A percentile compares a stretch with the other conserved stretches of the same genome.
Evolutionary conservation across 1,140 invertebrate genomes (phyloP).

Genomic region (Aporrectodea caliginosa): DNA sequence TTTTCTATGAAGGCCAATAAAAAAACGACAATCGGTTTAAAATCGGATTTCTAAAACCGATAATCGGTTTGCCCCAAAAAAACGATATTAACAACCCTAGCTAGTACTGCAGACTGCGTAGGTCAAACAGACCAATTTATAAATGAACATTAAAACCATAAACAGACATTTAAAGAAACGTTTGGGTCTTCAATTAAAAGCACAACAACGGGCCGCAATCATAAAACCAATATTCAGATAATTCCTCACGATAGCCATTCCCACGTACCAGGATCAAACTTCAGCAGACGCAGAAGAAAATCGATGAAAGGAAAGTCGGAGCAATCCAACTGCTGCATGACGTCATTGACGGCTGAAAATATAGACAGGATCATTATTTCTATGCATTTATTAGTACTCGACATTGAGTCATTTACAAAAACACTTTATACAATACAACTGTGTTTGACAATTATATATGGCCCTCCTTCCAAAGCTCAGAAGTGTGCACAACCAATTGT

Average conservation of each 20-base stretch:
- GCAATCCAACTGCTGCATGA: background rate
- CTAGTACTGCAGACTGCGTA: too few relatives aligned
- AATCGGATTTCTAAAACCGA: too few relatives aligned
- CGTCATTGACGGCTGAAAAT: background rate
- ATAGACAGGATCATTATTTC: background rate
- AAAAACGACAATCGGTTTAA: too few relatives aligned
- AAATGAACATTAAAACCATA: background rate
- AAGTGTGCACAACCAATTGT: background rate
- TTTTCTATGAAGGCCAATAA: too few relatives aligned
- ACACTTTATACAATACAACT: too few relatives aligned
- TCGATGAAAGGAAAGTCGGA: background rate
- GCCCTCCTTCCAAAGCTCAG: too few relatives aligned
- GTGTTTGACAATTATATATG: too few relatives aligned
- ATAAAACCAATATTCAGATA: too few relatives aligned
- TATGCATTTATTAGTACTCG: too few relatives aligned
- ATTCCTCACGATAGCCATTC: background rate
- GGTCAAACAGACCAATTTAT: background rate
- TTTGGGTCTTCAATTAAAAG: background rate
- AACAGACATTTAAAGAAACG: background rate
- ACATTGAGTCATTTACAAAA: too few relatives aligned
- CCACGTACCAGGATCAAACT: conserved; percentile 16
- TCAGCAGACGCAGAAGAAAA: conserved; percentile 8
- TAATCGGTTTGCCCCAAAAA: too few relatives aligned
- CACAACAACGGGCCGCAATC: background rate
- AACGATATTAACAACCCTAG: too few relatives aligned